phyloP scores from a whole-genome alignment of 1,140 invertebrate species.

The Meloidogyne chitwoodi region DNA sequence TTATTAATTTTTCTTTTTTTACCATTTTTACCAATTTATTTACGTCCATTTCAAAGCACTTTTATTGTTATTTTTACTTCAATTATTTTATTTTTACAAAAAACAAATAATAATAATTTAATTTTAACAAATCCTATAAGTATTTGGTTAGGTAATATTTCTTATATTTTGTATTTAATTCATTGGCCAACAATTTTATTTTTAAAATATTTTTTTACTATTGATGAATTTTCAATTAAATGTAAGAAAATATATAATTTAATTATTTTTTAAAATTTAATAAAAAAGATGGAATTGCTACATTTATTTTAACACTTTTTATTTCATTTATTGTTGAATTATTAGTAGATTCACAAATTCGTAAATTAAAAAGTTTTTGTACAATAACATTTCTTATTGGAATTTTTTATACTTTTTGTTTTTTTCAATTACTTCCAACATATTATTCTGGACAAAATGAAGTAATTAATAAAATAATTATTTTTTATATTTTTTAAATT shows the following conservation, averaged over 20 bases:
- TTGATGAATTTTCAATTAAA: conserved; percentile 17
- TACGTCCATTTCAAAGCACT: background rate
- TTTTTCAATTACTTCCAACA: conserved; percentile 16
- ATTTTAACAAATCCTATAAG: background rate
- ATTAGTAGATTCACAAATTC: conserved; percentile 2
- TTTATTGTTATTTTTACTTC: conserved; percentile 6
- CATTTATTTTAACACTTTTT: conserved; percentile 3
- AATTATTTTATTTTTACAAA: background rate
- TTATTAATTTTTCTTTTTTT: background rate
- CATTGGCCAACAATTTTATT: conserved; percentile 21
- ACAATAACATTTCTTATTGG: conserved; percentile 6
- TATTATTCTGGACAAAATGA: conserved; percentile 24
- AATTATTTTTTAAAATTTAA: background rate
- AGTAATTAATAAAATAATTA: background rate
- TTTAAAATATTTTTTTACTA: conserved; percentile 22
- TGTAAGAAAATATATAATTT: background rate
- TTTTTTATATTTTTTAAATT: background rate
- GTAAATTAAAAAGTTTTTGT: conserved; percentile 6
- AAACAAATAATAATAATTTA: background rate
- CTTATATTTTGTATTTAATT: conserved; percentile 14
- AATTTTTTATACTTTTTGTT: conserved; percentile 13
- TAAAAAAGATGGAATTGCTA: conserved; percentile 4
- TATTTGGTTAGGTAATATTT: conserved; percentile 15
- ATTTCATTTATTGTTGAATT: conserved; percentile 6
- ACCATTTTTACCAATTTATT: background rate